Conservation (phyloP, 2,797 vertebrate genomes). For the Oryzias sinensis region DNA sequence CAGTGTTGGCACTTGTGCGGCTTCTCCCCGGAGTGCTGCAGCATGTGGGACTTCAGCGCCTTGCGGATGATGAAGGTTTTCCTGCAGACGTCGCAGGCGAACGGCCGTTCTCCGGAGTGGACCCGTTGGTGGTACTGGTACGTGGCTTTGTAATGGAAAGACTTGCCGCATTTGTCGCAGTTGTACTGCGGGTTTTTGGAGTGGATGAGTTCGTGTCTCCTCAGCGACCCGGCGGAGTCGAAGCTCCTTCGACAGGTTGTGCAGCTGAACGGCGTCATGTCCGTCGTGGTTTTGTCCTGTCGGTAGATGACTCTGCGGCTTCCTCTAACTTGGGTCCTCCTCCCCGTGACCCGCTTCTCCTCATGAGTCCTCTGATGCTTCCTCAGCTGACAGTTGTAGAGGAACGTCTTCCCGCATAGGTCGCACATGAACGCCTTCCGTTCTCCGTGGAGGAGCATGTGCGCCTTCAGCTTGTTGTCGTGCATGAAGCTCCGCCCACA, state of each 20-base stretch:
- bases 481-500: constrained; percentile 77
- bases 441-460: constrained; percentile 74
- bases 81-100: constrained; percentile 68
- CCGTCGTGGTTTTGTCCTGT: constrained; percentile 48
- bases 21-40: constrained; percentile 71
- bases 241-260: constrained; percentile 64
- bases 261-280: constrained; percentile 68
- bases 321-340: background rate
- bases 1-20: constrained; percentile 66
- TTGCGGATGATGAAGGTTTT: constrained; percentile 69
- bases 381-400: constrained; percentile 74
- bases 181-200: constrained; percentile 49
- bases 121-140: constrained; percentile 67
- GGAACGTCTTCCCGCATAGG: constrained; percentile 67
- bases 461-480: constrained; percentile 71
- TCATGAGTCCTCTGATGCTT: constrained; percentile 65
- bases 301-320: constrained; percentile 60
- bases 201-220: constrained; percentile 71
- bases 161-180: constrained; percentile 67
- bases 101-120: constrained; percentile 72
- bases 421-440: constrained; percentile 72
- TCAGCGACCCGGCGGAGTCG: constrained; percentile 23
- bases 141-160: constrained; percentile 72
- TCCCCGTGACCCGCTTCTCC: constrained; percentile 7
- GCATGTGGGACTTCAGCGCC: constrained; percentile 68